Percentiles rank a stretch among this genome's conserved stretches.
These are phyloP conservation scores for Illadopsis cleaveri DNA, from an alignment of 2,113 vertebrate genomes.

Conservation along the genomic window DNA sequence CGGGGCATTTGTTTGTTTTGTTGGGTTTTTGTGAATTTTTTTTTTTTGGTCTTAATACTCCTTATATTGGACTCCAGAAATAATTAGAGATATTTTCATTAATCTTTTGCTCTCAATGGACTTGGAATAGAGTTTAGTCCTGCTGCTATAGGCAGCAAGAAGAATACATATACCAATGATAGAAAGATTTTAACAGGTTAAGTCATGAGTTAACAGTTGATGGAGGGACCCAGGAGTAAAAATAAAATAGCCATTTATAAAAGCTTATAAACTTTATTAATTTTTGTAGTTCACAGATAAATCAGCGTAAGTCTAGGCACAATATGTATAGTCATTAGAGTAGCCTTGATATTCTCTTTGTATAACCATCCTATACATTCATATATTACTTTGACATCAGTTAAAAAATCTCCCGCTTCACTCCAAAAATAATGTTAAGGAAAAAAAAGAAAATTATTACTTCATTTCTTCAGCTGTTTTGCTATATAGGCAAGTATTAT, in stretches of 20 bases:
- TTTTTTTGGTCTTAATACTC: not conserved
- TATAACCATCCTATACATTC: not conserved
- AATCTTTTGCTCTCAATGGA: not conserved
- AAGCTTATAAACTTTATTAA: not conserved
- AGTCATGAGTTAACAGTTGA: not conserved
- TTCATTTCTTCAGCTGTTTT: not conserved
- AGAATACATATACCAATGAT: not conserved
- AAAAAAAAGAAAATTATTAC: not conserved
- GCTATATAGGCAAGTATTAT: not conserved
- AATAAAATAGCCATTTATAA: not conserved
- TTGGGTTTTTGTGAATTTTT: not conserved
- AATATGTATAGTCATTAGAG: not conserved
- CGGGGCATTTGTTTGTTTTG: not conserved
- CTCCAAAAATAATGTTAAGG: not conserved
- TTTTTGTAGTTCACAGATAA: not conserved
- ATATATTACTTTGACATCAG: not conserved
- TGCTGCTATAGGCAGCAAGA: not conserved
- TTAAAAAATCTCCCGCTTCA: not conserved
- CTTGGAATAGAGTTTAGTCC: not conserved
- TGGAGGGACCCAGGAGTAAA: not conserved
- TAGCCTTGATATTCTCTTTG: not conserved
- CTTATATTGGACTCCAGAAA: not conserved
- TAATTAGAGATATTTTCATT: not conserved
- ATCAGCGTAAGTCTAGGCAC: rapidly evolving
- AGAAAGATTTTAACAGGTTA: not conserved